phyloP scores from a whole-genome alignment of 1,140 invertebrate genomes.

The Drosophila ogumai region DNA sequence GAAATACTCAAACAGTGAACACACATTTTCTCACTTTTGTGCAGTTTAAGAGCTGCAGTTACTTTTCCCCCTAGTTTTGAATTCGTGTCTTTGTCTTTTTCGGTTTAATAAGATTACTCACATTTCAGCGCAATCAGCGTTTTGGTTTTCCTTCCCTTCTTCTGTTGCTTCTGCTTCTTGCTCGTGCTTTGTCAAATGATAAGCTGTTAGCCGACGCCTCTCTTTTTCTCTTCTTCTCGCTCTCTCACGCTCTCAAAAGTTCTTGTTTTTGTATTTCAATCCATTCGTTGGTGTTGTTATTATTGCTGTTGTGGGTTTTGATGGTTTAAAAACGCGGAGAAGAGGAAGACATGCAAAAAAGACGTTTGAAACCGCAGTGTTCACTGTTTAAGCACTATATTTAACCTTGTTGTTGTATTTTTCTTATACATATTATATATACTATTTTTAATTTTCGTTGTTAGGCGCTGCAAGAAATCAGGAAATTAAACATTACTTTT shows the following conservation, averaged over 20 bases:
- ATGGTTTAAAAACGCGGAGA: conserved; percentile 16
- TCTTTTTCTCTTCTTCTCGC: conserved; percentile 9
- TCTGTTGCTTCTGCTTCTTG: conserved; percentile 19
- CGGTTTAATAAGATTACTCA: conserved; percentile 30
- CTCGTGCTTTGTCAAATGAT: conserved; percentile 49
- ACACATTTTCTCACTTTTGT: conserved; percentile 16
- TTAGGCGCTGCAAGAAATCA: conserved; percentile 55
- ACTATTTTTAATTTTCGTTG: conserved; percentile 45
- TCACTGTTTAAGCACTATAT: conserved; percentile 47
- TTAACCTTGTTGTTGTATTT: conserved; percentile 36
- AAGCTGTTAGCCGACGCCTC: conserved; percentile 44
- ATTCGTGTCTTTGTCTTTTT: conserved; percentile 8
- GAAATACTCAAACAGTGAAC: conserved; percentile 19
- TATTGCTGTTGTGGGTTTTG: conserved; percentile 36
- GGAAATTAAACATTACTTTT: conserved; percentile 40
- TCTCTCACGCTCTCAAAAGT: conserved; percentile 41
- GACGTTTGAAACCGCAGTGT: conserved; percentile 47
- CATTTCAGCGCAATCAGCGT: conserved; percentile 49
- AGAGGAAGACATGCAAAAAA: conserved; percentile 33
- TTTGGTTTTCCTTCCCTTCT: conserved; percentile 10
- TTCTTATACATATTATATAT: conserved; percentile 24
- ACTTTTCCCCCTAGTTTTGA: neutral
- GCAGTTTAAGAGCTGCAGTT: conserved; percentile 7
- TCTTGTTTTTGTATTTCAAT: conserved; percentile 49
- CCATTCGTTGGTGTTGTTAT: conserved; percentile 58